Conservation (phyloP, 2,113 vertebrate genomes). For the Petrocephalus zakoni region DNA sequence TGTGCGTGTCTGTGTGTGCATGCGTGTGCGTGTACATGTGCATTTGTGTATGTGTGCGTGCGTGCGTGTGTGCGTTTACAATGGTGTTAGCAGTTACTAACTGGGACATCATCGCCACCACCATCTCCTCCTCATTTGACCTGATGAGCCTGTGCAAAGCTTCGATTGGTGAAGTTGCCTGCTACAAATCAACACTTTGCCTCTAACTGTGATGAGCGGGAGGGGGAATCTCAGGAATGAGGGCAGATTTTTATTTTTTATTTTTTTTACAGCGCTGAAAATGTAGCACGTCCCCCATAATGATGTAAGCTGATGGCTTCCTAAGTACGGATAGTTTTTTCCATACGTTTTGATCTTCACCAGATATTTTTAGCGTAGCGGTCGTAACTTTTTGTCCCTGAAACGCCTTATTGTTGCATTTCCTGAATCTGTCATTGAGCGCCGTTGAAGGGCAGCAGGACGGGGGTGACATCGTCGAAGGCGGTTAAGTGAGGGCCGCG, state of each 20-base stretch:
- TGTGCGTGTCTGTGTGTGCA: not conserved
- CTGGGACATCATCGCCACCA: not conserved
- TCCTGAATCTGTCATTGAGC: not conserved
- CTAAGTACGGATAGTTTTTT: not conserved
- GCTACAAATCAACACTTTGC: not conserved
- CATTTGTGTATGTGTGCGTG: not conserved
- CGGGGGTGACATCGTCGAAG: not conserved
- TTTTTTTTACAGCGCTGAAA: not conserved
- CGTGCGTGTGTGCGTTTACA: not conserved
- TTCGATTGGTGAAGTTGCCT: not conserved
- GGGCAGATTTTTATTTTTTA: not conserved
- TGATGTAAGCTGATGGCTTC: not conserved
- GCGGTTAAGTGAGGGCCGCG: not conserved
- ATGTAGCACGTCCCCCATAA: not conserved
- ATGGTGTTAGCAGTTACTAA: not conserved
- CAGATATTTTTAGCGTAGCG: not conserved
- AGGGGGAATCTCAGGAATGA: not conserved
- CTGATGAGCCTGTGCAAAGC: not conserved
- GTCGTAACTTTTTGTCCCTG: not conserved
- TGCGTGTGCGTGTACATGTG: constrained; percentile 21
- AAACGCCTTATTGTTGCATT: not conserved
- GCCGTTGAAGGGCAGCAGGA: not conserved
- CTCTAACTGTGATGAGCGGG: not conserved
- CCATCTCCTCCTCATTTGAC: constrained; percentile 10
- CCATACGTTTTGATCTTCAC: not conserved